Percentiles rank a stretch among this genome's conserved stretches.
These are phyloP conservation scores for Eurypyga helias DNA, from an alignment of 2,113 vertebrate species.

Conservation along the genomic window DNA sequence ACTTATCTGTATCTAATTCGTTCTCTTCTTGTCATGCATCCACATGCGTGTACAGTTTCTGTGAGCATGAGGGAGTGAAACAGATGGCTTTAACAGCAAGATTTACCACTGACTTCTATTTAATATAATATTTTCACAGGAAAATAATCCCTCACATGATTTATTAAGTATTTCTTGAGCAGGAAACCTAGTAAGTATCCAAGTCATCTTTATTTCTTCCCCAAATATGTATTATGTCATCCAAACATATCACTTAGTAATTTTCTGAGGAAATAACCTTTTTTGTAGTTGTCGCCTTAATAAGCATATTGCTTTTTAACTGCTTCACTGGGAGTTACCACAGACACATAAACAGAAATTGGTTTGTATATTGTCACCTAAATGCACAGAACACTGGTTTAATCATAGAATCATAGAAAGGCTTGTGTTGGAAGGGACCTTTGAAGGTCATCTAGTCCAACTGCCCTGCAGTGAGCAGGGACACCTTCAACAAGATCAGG, in stretches of 20 bases:
- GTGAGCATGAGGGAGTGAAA: slow-evolving; percentile 5
- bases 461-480: no score
- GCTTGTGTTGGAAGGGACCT: no score
- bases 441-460: no score
- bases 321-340: neutral
- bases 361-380: neutral
- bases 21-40: neutral
- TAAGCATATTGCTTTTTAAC: neutral
- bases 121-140: slow-evolving; percentile 40
- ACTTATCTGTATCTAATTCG: slow-evolving; percentile 22
- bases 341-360: neutral
- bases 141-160: slow-evolving; percentile 10
- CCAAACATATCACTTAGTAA: neutral
- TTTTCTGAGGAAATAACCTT: neutral
- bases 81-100: slow-evolving; percentile 55
- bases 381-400: neutral
- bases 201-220: slow-evolving; percentile 1
- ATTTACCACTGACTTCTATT: slow-evolving; percentile 28
- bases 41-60: slow-evolving; percentile 8
- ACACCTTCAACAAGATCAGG: no score
- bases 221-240: neutral
- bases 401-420: no score
- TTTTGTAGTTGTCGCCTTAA: neutral
- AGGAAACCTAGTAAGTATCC: neutral
- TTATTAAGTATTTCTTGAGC: slow-evolving; percentile 40